A percentile compares a stretch with the other conserved stretches of the same genome.
Conservation (phyloP, 2,797 vertebrate genomes). For the Peromyscus eremicus region DNA sequence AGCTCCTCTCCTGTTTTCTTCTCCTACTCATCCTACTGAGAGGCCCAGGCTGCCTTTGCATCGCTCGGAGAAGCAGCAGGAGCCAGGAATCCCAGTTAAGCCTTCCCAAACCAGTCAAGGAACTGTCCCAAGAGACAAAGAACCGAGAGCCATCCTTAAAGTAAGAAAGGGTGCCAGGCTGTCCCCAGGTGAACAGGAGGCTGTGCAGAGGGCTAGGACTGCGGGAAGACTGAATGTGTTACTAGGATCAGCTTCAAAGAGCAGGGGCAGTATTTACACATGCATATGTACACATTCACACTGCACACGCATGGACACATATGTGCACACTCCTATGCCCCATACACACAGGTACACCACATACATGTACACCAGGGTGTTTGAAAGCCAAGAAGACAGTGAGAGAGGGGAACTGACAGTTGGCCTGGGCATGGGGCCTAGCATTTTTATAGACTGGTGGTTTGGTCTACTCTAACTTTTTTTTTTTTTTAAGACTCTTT, state of each 20-base stretch:
- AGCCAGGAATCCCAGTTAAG: not conserved
- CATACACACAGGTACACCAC: not conserved
- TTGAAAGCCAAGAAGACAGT: constrained; percentile 22
- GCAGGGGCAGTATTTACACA: not conserved
- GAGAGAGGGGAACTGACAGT: not conserved
- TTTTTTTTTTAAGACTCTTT: too few relatives aligned
- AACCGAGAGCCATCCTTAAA: not conserved
- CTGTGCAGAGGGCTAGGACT: not conserved
- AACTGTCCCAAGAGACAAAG: not conserved
- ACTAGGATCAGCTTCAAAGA: not conserved
- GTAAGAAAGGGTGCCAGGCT: not conserved
- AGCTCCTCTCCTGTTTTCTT: not conserved
- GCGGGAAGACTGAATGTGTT: not conserved
- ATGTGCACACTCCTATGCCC: not conserved
- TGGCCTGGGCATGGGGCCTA: not conserved
- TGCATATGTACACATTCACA: not conserved
- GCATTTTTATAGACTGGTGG: not conserved
- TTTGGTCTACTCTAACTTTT: not conserved
- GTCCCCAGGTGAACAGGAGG: not conserved
- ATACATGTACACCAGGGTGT: too few relatives aligned
- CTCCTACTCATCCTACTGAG: not conserved
- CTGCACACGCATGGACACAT: not conserved
- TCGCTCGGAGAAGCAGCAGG: not conserved
- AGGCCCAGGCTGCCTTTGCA: not conserved
- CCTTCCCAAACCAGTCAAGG: not conserved